Percentiles rank a stretch among this genome's conserved stretches.
Evolutionary conservation across 2,113 vertebrate species (phyloP).

Genomic region (Alouatta palliata): DNA sequence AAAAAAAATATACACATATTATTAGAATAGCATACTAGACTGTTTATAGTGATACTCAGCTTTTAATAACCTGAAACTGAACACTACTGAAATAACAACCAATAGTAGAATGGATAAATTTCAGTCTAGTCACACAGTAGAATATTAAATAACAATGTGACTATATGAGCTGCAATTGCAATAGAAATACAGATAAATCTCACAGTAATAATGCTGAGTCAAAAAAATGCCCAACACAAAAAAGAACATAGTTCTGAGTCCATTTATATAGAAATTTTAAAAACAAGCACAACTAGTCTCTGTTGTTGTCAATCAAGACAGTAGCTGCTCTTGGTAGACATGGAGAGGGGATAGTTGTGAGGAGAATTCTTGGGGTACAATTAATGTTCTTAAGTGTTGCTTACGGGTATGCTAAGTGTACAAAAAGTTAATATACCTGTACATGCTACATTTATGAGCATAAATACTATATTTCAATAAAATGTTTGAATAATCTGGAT

Average conservation of each 20-base stretch:
- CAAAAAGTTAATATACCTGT: background rate
- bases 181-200: background rate
- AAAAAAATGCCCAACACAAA: background rate
- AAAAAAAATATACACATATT: background rate
- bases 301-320: background rate
- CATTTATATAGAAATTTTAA: background rate
- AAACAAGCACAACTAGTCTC: background rate
- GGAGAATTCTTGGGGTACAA: background rate
- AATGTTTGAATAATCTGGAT: conserved; percentile 9
- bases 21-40: background rate
- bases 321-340: background rate
- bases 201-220: background rate
- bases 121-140: background rate
- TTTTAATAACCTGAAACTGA: background rate
- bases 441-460: background rate
- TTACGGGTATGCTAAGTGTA: background rate
- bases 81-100: background rate
- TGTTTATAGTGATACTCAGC: background rate
- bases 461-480: background rate
- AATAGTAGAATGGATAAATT: background rate
- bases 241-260: background rate
- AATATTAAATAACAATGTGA: background rate
- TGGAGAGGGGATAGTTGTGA: background rate
- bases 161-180: background rate
- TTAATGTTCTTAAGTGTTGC: background rate